Percentiles rank a stretch among this genome's conserved stretches.
phyloP scores from a whole-genome alignment of 2,888 invertebrate genomes.

The Teinopalpus imperialis region DNA sequence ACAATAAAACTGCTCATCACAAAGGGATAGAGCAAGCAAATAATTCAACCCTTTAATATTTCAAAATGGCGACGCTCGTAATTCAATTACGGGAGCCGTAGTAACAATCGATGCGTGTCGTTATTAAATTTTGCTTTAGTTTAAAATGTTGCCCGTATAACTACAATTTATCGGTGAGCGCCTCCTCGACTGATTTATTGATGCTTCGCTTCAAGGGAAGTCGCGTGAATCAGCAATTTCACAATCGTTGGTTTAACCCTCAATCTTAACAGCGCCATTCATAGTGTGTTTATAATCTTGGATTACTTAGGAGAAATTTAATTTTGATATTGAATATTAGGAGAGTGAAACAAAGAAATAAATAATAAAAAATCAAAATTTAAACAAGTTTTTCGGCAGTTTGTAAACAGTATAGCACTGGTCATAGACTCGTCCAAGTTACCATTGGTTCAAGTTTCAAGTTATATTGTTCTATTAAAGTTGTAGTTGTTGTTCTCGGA shows the following conservation, averaged over 20 bases:
- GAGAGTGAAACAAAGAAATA: too few species aligned
- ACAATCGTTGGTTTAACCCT: constrained; percentile 39
- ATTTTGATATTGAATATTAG: too few species aligned
- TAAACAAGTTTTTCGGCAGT: too few species aligned
- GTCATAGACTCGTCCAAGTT: too few species aligned
- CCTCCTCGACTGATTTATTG: constrained; percentile 55
- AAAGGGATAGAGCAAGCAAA: constrained; percentile 42
- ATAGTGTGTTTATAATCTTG: constrained; percentile 18
- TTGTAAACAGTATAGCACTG: too few species aligned
- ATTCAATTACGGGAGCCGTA: constrained; percentile 73
- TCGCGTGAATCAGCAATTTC: constrained; percentile 61
- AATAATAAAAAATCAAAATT: too few species aligned
- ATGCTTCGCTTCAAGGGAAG: constrained; percentile 47
- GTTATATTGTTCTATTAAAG: too few species aligned
- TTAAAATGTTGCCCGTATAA: constrained; percentile 74
- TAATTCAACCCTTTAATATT: constrained; percentile 57
- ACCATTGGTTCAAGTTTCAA: too few species aligned
- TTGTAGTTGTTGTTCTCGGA: too few species aligned
- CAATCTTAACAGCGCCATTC: constrained; percentile 23
- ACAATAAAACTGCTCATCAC: constrained; percentile 18
- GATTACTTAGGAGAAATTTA: too few species aligned
- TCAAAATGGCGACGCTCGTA: constrained; percentile 45
- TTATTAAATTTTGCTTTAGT: constrained; percentile 72
- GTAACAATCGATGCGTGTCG: constrained; percentile 75
- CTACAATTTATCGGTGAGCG: constrained; percentile 64